Conservation (phyloP, 2,888 invertebrate genomes). For the Lasioglossum vierecki region DNA sequence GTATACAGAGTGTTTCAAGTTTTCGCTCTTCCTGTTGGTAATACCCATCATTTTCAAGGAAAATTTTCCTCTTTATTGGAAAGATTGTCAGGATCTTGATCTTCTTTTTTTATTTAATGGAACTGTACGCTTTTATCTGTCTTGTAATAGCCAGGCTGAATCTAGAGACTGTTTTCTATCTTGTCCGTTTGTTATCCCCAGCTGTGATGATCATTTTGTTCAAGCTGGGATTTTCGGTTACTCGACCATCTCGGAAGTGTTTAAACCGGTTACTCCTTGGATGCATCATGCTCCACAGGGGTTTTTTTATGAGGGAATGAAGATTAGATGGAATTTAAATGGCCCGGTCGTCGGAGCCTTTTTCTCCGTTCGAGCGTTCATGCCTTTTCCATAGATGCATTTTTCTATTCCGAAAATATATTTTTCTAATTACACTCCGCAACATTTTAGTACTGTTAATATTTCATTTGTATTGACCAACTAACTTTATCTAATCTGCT, state of each 20-base stretch:
- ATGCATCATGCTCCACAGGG: slow-evolving; percentile 2
- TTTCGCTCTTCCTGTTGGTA: no score
- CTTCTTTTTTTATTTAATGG: background rate
- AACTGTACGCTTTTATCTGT: background rate
- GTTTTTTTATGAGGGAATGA: background rate
- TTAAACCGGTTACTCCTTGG: background rate
- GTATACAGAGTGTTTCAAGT: background rate
- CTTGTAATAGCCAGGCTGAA: background rate
- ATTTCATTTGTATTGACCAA: background rate
- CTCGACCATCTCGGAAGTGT: slow-evolving; percentile 20
- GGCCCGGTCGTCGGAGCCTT: background rate
- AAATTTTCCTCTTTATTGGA: no score
- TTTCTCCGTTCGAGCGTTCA: background rate
- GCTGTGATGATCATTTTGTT: background rate
- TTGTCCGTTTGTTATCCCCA: background rate
- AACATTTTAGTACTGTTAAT: no score
- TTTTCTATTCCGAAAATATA: background rate
- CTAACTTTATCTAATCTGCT: background rate
- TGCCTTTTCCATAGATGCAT: background rate
- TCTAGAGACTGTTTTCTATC: slow-evolving; percentile 1
- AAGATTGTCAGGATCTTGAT: background rate
- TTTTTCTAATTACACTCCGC: no score
- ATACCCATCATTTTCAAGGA: no score
- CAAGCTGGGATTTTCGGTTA: background rate
- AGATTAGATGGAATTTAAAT: slow-evolving; percentile 26